Percentiles rank a stretch among this genome's conserved stretches.
Evolutionary conservation across 2,888 invertebrate genomes (phyloP).

Genomic region (Caenorhabditis virilis): DNA sequence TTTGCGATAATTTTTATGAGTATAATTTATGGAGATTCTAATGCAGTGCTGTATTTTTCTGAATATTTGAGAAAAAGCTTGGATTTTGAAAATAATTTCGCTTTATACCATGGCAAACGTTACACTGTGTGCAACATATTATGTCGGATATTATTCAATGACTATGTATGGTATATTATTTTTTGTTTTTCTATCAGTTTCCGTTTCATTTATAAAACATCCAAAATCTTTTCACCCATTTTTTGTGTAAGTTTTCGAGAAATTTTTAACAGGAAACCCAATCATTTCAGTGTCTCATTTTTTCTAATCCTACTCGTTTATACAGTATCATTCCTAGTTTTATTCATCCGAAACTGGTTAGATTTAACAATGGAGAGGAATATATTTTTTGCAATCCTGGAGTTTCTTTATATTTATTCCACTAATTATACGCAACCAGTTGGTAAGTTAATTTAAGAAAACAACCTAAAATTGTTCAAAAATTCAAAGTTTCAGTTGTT

Average conservation of each 20-base stretch:
- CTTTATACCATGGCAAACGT: too few relatives aligned
- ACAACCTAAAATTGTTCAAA: too few relatives aligned
- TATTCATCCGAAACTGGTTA: slow-evolving; percentile 24
- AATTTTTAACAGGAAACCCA: neutral
- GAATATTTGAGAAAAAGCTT: too few relatives aligned
- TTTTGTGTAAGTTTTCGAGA: neutral
- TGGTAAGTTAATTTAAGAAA: too few relatives aligned
- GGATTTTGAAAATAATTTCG: too few relatives aligned
- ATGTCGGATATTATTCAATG: too few relatives aligned
- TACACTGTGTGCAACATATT: too few relatives aligned
- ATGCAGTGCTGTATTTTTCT: too few relatives aligned
- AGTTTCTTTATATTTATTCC: slow-evolving; percentile 13
- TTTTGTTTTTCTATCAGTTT: neutral
- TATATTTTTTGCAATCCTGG: slow-evolving; percentile 15
- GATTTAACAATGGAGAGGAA: slow-evolving; percentile 22
- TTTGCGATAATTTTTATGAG: too few relatives aligned
- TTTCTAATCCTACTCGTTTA: neutral
- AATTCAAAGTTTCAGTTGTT: too few relatives aligned
- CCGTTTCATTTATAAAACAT: neutral
- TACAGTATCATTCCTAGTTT: slow-evolving; percentile 14
- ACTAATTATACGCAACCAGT: slow-evolving; percentile 31
- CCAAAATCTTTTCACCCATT: neutral
- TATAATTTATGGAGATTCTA: too few relatives aligned
- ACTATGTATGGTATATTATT: neutral
- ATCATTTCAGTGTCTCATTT: neutral